Base-by-base conservation (phyloP, 2,113 vertebrate genomes). In the Hipposideros armiger region DNA sequence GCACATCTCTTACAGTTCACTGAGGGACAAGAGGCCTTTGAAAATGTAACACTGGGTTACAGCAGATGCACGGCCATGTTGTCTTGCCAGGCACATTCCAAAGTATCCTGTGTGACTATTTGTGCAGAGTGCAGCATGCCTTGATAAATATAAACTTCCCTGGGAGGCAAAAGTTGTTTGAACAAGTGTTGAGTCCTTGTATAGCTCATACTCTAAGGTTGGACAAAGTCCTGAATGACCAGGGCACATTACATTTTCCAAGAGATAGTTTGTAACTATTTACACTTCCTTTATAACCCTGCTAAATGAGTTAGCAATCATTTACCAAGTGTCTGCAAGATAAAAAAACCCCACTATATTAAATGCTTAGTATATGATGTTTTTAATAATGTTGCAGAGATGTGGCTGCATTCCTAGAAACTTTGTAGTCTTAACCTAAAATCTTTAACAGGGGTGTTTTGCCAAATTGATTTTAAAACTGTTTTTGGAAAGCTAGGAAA, bases 1-100 rank as follows among this genome's bases (percentile, higher is more conserved):
- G 95, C 97, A 98, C 97, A 98, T 97, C 93, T 69, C 90, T 93
- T 84, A 54, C 77, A 96, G 60, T 96, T 66, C 84, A 54, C 94
- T 91, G n/a, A 82, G 87, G 56, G 87, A 95, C 89, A 98, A 95
- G 89, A 62, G 95, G 20, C 13, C 92, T 97, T 98, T 97, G 94
- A 97, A 67, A 96, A 58, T 30, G 32, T 83, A 78, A 93, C 89
- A 85, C 90, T 70, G 80, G 77, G 87, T 45, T 9, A 32, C 9
- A 81, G 70, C 8, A 77, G 86, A 56, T 74, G 42, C 45, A 70
- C 56, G 60, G 67, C 94, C 50, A 19, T 15, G 56, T 10, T 45
- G 69, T 91, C 69, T 92, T 58, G 24, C 77, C 94, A 28, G 87
- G 42, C 70, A 84, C 76, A 80, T 93, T 91, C 87, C 86, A 70